Evolutionary conservation across 2,113 vertebrate genomes (phyloP).

Genomic region (Anguilla rostrata): DNA sequence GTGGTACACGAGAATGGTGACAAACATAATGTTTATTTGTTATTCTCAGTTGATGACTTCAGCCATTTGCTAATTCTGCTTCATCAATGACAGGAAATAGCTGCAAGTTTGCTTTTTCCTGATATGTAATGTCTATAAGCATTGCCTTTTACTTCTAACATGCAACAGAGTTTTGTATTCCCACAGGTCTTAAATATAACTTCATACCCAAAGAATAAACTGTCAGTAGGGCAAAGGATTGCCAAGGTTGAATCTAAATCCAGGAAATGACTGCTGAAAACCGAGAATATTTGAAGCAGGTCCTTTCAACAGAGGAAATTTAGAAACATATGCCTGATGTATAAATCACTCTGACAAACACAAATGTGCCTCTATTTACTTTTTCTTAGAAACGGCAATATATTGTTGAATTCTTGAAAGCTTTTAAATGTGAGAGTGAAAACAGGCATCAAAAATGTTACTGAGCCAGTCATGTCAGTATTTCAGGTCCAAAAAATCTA

Average conservation of each 20-base stretch:
- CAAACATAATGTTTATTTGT: background rate
- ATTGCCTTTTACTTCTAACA: constrained; percentile 40
- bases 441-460: background rate
- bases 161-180: constrained; percentile 43
- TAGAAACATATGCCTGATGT: background rate
- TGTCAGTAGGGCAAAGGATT: constrained; percentile 38
- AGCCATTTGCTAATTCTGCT: background rate
- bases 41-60: background rate
- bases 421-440: background rate
- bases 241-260: constrained; percentile 34
- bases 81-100: constrained; percentile 16
- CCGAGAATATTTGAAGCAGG: constrained; percentile 38
- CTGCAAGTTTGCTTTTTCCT: constrained; percentile 3
- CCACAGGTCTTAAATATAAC: constrained; percentile 51
- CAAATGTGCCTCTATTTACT: constrained; percentile 12
- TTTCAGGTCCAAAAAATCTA: background rate
- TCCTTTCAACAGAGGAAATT: constrained; percentile 40
- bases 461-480: background rate
- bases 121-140: constrained; percentile 34
- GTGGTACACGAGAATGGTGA: background rate
- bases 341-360: constrained; percentile 13
- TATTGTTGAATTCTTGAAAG: background rate
- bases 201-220: constrained; percentile 29
- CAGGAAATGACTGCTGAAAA: constrained; percentile 49
- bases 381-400: background rate